Evolutionary conservation across 2,113 vertebrate species (phyloP).

Genomic region (Vulpes lagopus): DNA sequence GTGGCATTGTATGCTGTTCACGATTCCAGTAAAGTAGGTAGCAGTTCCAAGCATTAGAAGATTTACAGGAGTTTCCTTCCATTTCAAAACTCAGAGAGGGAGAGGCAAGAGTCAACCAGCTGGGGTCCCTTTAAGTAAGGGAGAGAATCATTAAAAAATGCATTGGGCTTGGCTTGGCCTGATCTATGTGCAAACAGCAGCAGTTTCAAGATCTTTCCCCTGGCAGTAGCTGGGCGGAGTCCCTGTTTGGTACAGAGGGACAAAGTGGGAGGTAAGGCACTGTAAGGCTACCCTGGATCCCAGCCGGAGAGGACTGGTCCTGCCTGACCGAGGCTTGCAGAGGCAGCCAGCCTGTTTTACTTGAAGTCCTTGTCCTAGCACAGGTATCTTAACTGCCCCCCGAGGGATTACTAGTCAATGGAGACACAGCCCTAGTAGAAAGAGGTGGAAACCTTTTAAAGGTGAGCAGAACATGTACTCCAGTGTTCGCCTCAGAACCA

Average conservation of each 20-base stretch:
- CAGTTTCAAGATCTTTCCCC: neutral
- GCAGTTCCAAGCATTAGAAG: neutral
- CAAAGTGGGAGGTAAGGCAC: neutral
- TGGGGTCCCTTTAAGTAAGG: neutral
- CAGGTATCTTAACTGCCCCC: neutral
- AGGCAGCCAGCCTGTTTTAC: neutral
- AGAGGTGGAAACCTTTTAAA: neutral
- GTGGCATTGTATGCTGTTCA: neutral
- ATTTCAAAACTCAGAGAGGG: slow-evolving; percentile 19
- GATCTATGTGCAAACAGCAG: neutral
- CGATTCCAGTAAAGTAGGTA: neutral
- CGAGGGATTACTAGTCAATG: neutral
- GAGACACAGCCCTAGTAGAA: neutral
- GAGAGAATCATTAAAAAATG: neutral
- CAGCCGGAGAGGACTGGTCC: neutral
- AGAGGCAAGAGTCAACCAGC: neutral
- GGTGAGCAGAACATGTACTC: neutral
- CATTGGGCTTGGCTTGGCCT: neutral
- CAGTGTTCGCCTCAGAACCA: neutral
- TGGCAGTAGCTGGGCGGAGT: neutral
- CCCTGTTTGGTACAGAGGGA: neutral
- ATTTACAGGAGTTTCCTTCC: neutral
- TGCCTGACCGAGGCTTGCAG: neutral
- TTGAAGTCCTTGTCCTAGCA: slow-evolving; percentile 28
- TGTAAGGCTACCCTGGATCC: neutral